Conservation (phyloP, 2,888 invertebrate genomes). For the Conops quadrifasciatus region DNA sequence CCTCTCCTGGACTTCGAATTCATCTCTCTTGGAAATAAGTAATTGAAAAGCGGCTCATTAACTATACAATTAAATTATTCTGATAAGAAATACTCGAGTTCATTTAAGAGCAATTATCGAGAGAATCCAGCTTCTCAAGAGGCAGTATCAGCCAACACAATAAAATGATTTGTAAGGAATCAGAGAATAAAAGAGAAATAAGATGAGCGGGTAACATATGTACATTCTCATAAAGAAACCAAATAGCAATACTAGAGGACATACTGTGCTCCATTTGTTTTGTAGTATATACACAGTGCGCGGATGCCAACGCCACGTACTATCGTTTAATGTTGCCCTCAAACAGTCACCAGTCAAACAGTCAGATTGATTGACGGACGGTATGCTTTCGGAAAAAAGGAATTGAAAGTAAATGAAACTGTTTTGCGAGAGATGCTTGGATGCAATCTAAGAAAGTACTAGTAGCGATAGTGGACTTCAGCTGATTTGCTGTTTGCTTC, state of each 20-base stretch:
- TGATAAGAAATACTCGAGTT: constrained; percentile 23
- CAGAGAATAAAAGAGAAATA: background rate
- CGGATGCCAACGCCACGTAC: too few species aligned
- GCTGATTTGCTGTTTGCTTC: too few species aligned
- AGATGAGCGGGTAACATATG: background rate
- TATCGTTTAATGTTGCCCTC: background rate
- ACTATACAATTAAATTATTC: constrained; percentile 22
- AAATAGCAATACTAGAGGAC: too few species aligned
- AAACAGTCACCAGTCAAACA: background rate
- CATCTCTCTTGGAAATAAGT: background rate
- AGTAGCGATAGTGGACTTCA: too few species aligned
- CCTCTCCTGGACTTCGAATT: background rate
- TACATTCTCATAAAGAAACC: too few species aligned
- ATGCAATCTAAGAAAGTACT: too few species aligned
- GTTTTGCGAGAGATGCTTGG: too few species aligned
- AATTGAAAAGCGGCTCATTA: constrained; percentile 7
- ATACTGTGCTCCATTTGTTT: too few species aligned
- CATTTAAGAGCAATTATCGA: constrained; percentile 30
- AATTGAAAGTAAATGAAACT: too few species aligned
- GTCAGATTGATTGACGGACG: background rate
- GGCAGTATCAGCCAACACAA: background rate
- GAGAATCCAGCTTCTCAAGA: background rate
- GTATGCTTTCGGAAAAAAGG: too few species aligned
- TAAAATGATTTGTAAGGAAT: background rate
- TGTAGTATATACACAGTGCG: too few species aligned